Conservation (phyloP, 2,888 invertebrate species). For the Eumacrocentrus americanus region DNA sequence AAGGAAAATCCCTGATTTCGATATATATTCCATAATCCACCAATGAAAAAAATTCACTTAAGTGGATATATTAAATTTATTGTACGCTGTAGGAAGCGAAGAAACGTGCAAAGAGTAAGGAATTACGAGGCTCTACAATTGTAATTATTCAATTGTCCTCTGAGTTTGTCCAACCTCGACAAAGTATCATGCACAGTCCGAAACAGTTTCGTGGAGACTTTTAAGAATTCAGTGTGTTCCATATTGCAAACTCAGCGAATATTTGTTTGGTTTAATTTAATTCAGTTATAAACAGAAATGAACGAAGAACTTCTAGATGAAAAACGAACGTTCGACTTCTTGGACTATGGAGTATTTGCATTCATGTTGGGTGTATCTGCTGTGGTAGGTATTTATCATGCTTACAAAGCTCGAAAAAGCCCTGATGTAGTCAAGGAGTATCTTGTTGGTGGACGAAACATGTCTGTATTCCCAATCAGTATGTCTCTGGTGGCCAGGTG, state of each 20-base stretch:
- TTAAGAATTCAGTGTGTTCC: too few relatives aligned
- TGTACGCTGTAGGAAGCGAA: not conserved
- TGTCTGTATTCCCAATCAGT: conserved; percentile 80
- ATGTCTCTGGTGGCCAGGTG: conserved; percentile 81
- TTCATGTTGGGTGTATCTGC: conserved; percentile 71
- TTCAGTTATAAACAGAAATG: too few relatives aligned
- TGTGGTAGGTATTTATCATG: conserved; percentile 74
- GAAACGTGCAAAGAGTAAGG: not conserved
- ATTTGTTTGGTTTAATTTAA: too few relatives aligned
- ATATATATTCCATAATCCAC: too few relatives aligned
- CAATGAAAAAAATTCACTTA: not conserved
- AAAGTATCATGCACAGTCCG: too few relatives aligned
- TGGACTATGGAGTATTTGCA: conserved; percentile 73
- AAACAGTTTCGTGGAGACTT: too few relatives aligned
- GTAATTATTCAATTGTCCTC: not conserved
- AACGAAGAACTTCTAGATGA: too few relatives aligned
- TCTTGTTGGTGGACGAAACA: conserved; percentile 76
- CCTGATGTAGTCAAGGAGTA: conserved; percentile 76
- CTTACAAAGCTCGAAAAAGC: conserved; percentile 71
- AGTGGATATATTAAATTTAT: not conserved
- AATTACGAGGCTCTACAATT: not conserved
- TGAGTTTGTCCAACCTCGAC: not conserved
- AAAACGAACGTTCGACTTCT: conserved; percentile 64
- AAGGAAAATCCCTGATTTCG: too few relatives aligned
- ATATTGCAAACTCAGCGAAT: too few relatives aligned